These are phyloP conservation scores for Spisula subtruncata DNA, from an alignment of 2,888 invertebrate species.

Conservation along the genomic window DNA sequence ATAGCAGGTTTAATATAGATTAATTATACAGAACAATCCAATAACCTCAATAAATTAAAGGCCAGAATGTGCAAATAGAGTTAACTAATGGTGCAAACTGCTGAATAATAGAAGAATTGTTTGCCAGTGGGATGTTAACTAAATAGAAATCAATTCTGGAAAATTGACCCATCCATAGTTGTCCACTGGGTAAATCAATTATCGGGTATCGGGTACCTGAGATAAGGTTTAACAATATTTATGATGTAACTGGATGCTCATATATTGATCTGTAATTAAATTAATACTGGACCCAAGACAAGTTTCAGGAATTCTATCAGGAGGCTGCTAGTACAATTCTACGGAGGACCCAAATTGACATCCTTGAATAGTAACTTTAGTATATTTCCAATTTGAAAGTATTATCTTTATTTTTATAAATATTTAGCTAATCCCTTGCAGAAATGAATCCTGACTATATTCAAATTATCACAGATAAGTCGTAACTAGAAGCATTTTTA, in stretches of 20 bases:
- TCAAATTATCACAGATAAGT: too few species aligned
- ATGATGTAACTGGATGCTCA: constrained; percentile 6
- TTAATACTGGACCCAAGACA: background rate
- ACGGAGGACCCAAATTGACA: too few species aligned
- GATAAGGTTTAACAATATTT: background rate
- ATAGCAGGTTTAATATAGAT: too few species aligned
- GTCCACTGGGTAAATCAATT: background rate
- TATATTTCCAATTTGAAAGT: too few species aligned
- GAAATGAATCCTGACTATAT: too few species aligned
- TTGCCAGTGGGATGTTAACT: background rate
- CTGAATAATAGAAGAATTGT: background rate
- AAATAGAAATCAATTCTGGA: background rate
- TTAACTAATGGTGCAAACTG: background rate
- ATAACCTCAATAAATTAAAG: background rate
- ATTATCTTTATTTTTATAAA: too few species aligned
- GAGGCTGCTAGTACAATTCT: too few species aligned
- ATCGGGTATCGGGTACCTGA: background rate
- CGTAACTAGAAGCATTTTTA: too few species aligned
- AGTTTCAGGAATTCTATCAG: background rate
- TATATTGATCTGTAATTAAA: constrained; percentile 6
- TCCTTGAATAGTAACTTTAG: too few species aligned
- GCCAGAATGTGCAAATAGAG: background rate
- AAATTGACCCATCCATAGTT: background rate
- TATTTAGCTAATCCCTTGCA: too few species aligned
- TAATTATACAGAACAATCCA: too few species aligned